Evolutionary conservation across 2,888 invertebrate species (phyloP), one percentile per base, ranked within the genome.

Genomic region (Melinaea marsaeus): DNA sequence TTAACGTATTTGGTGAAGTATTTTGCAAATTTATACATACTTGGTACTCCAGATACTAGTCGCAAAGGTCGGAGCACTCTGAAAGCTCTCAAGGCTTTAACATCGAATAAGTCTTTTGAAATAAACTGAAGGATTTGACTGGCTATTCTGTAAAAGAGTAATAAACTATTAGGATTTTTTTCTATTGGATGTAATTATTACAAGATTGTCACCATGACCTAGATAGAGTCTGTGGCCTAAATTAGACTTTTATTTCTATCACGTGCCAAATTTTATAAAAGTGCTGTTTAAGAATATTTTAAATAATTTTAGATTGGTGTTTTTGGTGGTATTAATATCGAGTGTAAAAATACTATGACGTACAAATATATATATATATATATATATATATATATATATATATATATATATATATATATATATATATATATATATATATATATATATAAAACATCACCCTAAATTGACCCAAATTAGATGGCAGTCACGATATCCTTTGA

Each of bases 1-100:
- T 37, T 37, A 6, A 2, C 37, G 7, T 37, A 37, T 7, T 37
- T 42, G 42, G 42, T 42, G 42, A 42, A 13, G 13, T 32, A 33
- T 47, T 45, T 48, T 58, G 13, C 48, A 47, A 47, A 7, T 35
- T 56, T 47, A 69, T 79, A 94, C 97, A 95, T 92, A 99, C 99
- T 99, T 88, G 99, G 99, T 73, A 99, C 99, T 84, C 99, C 98
- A 72, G 99, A 99, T 65, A 99, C 99, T 79, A 99, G 94, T 84
- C 99, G 94, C 75, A 99, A 93, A 69, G 99, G 99, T 85, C 99
- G 94, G 74, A 99, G 92, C 73, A 99, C 99, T 86, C 99, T 95
- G 92, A 99, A 99, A 72, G 99, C 99, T 92, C 99, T 93, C 76
- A 99, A 92, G 72, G 99, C 99, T 92, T 99, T 99, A 65, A 99